phyloP scores from a whole-genome alignment of 2,113 vertebrate species.

The Eulacestoma nigropectus region DNA sequence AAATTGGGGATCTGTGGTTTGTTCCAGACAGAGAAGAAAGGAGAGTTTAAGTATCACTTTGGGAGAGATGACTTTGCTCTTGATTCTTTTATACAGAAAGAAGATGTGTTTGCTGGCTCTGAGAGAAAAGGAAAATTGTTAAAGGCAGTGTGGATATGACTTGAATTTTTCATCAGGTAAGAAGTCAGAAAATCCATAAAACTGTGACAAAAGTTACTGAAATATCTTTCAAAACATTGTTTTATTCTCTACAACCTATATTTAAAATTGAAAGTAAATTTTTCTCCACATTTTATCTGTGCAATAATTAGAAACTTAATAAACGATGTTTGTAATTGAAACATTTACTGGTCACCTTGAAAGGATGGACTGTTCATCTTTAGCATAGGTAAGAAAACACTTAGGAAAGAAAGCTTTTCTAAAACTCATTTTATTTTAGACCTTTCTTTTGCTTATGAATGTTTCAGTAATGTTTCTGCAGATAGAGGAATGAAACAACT shows the following conservation, averaged over 20 bases:
- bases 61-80: background rate
- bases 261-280: background rate
- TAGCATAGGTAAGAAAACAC: background rate
- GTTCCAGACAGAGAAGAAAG: slow-evolving; percentile 6
- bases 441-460: background rate
- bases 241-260: background rate
- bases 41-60: background rate
- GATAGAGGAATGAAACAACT: background rate
- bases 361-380: background rate
- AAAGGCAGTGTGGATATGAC: slow-evolving; percentile 1
- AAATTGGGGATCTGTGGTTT: background rate
- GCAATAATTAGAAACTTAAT: background rate
- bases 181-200: slow-evolving; percentile 17
- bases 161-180: slow-evolving; percentile 65
- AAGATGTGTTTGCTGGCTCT: slow-evolving; percentile 10
- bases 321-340: background rate
- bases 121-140: slow-evolving; percentile 2
- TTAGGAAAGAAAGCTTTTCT: background rate
- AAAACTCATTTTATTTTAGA: background rate
- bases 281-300: background rate
- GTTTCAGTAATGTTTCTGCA: background rate
- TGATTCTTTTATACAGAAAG: background rate
- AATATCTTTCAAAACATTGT: slow-evolving; percentile 6
- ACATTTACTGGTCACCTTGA: background rate
- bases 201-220: background rate